Evolutionary conservation across 2,113 vertebrate species (phyloP), one percentile per base, ranked within the genome.

Genomic region (Telmatochromis bifrenatus): DNA sequence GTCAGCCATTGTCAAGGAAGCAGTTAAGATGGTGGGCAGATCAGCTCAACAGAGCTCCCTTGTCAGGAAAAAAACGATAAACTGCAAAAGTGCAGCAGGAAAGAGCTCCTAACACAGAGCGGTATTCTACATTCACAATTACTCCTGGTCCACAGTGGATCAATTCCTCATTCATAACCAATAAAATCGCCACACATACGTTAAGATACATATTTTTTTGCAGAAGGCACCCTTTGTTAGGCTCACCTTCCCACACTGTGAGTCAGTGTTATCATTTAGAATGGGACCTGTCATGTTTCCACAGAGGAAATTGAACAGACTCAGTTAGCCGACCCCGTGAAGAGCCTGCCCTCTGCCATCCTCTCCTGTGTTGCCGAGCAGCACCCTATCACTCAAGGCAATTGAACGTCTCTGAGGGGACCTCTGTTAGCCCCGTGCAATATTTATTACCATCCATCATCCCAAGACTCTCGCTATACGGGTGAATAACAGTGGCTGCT

Each of bases 361-460:
- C 87, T 92, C 91, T 92, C 81, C 89, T 47, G 92, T 77, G 90
- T 94, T 93, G 92, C 90, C 13, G 88, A 91, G 91, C 91, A 91
- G 92, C 93, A 84, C 93, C 93, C 94, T 90, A 94, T 95, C 93
- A 94, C 90, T 94, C 94, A 93, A 94, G 93, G 93, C 95, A 94
- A 94, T 95, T 93, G 90, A 94, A 95, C 85, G 82, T 92, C 93
- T 93, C 93, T 85, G 91, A 92, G 92, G 93, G 92, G 93, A 94
- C 95, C 94, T 94, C 95, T 91, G 95, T 95, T 94, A 93, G 94
- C 93, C 93, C 93, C 80, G 83, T 94, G 92, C 93, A 95, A 93
- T 95, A 96, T 96, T 94, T 96, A 95, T 95, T 90, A 91, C 93
- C 89, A 95, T 94, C 92, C 92, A 88, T 93, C 96, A 95, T 91